phyloP scores from a whole-genome alignment of 2,888 invertebrate genomes.

The Epinotia brunnichana region DNA sequence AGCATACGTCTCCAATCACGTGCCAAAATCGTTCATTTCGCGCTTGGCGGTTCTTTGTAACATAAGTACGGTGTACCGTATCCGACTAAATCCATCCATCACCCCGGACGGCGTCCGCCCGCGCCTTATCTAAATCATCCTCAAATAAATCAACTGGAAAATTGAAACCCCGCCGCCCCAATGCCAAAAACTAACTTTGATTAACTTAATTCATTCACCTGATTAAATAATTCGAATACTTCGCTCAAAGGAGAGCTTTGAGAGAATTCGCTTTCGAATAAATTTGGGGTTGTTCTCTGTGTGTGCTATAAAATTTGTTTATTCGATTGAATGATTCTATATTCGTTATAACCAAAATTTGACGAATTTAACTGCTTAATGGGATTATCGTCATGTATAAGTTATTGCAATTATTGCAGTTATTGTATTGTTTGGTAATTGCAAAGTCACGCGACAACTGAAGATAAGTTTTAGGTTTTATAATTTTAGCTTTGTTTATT shows the following conservation, averaged over 20 bases:
- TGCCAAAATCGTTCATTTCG: constrained; percentile 21
- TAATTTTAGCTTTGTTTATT: no score
- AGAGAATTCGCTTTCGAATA: constrained; percentile 31
- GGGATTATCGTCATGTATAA: no score
- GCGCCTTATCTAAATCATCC: constrained; percentile 65
- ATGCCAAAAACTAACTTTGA: constrained; percentile 67
- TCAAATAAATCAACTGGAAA: constrained; percentile 77
- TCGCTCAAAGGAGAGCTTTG: constrained; percentile 43
- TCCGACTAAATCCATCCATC: constrained; percentile 47
- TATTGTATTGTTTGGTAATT: no score
- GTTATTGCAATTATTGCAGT: no score
- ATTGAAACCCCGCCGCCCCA: constrained; percentile 66
- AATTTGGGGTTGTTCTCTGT: constrained; percentile 33
- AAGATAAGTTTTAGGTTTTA: no score
- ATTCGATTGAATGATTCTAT: neutral
- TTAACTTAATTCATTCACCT: constrained; percentile 63
- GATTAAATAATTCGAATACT: constrained; percentile 59
- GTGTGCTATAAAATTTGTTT: neutral
- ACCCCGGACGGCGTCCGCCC: constrained; percentile 43
- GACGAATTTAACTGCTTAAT: neutral
- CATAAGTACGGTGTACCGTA: constrained; percentile 23
- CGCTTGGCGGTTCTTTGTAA: constrained; percentile 12
- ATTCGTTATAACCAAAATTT: neutral
- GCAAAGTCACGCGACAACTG: no score
- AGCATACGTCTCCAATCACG: neutral